A percentile compares a stretch with the other conserved stretches of the same genome.
These are phyloP conservation scores for Tiaroga cobitis DNA, from an alignment of 2,797 vertebrate genomes.

Conservation along the genomic window DNA sequence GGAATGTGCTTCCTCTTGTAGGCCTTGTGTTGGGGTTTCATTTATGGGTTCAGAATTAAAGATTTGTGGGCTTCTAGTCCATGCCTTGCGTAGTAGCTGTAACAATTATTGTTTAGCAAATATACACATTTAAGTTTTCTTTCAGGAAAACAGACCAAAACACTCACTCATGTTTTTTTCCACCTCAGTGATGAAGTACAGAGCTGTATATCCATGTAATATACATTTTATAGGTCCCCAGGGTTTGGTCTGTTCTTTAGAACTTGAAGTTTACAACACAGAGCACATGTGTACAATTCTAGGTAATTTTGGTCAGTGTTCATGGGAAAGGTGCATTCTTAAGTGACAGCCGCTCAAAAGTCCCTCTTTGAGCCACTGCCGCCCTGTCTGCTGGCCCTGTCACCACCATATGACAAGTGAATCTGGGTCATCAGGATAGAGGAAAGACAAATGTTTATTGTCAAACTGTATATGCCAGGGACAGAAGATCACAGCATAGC, in stretches of 20 bases:
- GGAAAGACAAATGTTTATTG: slow-evolving; percentile 21
- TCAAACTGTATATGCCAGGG: slow-evolving; percentile 1
- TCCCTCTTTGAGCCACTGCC: slow-evolving; percentile 23
- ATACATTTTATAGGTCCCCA: neutral
- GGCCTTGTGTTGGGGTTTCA: slow-evolving; percentile 9
- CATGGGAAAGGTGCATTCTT: slow-evolving; percentile 17
- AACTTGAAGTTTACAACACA: neutral
- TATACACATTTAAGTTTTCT: neutral
- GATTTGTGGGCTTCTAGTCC: neutral
- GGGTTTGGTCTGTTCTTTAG: neutral
- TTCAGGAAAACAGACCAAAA: neutral
- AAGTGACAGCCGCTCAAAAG: slow-evolving; percentile 23
- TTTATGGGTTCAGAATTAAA: neutral
- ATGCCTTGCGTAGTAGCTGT: neutral
- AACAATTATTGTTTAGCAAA: neutral
- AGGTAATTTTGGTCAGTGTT: slow-evolving; percentile 10
- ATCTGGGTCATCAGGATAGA: slow-evolving; percentile 31
- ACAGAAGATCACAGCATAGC: neutral
- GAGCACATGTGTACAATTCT: slow-evolving; percentile 24
- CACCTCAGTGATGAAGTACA: neutral
- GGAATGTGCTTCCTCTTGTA: slow-evolving; percentile 43
- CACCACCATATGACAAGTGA: slow-evolving; percentile 19
- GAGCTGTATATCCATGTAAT: slow-evolving; percentile 12
- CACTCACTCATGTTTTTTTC: neutral
- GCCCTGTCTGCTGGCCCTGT: slow-evolving; percentile 35